Base-by-base conservation (phyloP, 2,113 vertebrate genomes). In the Austrofundulus limnaeus region DNA sequence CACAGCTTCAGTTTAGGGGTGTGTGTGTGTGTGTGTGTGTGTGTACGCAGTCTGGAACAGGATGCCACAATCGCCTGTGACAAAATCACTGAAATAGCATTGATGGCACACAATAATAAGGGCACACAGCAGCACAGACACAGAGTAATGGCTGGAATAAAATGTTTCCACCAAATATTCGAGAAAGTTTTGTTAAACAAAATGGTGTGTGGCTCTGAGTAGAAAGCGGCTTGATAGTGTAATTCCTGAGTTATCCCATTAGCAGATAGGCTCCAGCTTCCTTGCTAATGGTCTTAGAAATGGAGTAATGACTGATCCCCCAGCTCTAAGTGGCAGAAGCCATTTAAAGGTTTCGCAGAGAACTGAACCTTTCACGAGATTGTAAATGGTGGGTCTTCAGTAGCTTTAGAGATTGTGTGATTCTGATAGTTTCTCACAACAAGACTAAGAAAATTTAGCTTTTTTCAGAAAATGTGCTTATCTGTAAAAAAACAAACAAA, bases 281-380 rank as follows among this genome's bases (percentile, higher is more conserved):
- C 45, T 16, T 41, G 53, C 75, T 75, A 88, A 86, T 80, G 79
- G 54, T 69, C 75, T 86, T 65, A 84, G 62, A 70, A 10, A 49
- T 63, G 53, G 60, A 69, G 74, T 72, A 65, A 63, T 45, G 43
- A 23, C 62, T 83, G 68, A 72, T 77, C 53, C 19, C 12, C 10
- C 0, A 28, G 39, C 53, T 78, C 38, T 62, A 72, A 83, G 68
- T 80, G 76, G 58, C 58, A 61, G 72, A 75, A 80, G 53, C 61
- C 76, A 38, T 63, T 66, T 64, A 66, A 60, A 80, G 80, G 53
- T 71, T 71, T 78, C 25, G 53, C 49, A 43, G 66, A 54, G 12
- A 74, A 60, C 60, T 55, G 37, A 62, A 42, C 55, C 47, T 63
- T 20, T 54, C 56, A 73, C 71, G 67, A 72, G 55, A 80, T 74